Conservation (phyloP, 2,797 vertebrate genomes). For the Hydrolagus colliei region DNA sequence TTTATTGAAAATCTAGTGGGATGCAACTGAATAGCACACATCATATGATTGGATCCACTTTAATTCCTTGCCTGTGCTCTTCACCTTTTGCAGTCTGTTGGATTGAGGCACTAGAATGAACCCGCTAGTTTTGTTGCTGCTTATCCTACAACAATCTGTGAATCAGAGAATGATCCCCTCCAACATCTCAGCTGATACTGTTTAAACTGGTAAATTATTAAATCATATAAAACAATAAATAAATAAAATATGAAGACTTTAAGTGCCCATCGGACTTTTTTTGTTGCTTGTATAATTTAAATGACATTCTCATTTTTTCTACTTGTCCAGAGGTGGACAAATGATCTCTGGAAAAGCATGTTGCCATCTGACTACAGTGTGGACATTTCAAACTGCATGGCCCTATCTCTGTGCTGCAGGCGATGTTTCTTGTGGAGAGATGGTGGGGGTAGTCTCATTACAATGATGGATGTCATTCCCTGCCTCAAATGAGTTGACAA, state of each 20-base stretch:
- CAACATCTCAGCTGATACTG: neutral
- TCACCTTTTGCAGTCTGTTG: too few species aligned
- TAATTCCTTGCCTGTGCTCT: too few species aligned
- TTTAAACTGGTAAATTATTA: neutral
- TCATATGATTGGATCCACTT: too few species aligned
- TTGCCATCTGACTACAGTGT: too few species aligned
- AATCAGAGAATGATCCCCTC: too few species aligned
- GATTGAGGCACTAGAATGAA: too few species aligned
- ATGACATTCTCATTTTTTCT: neutral
- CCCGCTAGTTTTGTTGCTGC: too few species aligned
- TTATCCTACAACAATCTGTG: too few species aligned
- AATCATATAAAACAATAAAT: neutral
- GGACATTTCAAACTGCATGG: too few species aligned
- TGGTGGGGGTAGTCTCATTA: neutral
- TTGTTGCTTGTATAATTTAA: neutral
- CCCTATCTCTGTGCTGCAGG: neutral
- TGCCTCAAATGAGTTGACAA: too few species aligned
- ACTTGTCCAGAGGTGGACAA: neutral
- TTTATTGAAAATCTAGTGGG: too few species aligned
- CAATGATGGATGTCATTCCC: neutral
- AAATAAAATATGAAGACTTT: neutral
- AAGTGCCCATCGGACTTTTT: neutral
- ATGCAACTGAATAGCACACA: too few species aligned
- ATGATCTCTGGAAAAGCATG: neutral
- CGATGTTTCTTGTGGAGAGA: neutral